Evolutionary conservation across 53 echinoderm and acorn worm genomes (phyloP), one percentile per base, ranked within the genome.

Genomic region (Apostichopus leukothele): DNA sequence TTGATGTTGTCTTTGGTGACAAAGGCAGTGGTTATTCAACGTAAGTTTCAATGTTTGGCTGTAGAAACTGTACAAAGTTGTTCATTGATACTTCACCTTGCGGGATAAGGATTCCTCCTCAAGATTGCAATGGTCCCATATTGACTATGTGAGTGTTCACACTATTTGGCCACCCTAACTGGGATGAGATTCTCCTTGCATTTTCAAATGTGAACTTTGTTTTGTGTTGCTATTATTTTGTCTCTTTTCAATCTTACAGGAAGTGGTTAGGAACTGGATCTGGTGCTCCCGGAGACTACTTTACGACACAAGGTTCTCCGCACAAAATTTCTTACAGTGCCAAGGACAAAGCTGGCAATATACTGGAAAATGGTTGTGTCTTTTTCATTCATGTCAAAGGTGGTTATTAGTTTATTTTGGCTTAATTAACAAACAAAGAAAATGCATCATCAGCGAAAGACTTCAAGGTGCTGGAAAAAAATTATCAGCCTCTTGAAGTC

Each of bases 251-350:
- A 20, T 57, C 5, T 4, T 20, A 21, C 11, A 81, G 81, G 55
- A 81, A 81, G n/a, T 81, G 81, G 81, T 59, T 81, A 55, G 81
- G 55, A 4, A n/a, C 81, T 50, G 55, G 81, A 16, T 81, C 81
- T 53, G 54, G 53, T 66, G 60, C 10, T 9, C 71, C 85, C 5
- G 85, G 85, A 9, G 26, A 63, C 26, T 85, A 67, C 67, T 85
- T 67, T 8, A 63, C 63, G 7, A 12, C 12, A 67, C 67, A 67
- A 51, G 67, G 85, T 50, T 67, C 85, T n/a, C 85, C 85, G 50
- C 81, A 81, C 51, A 25, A 5, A 9, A 67, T 85, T 12, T 26
- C 66, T 23, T 85, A 85, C 26, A 85, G 85, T 20, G 85, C 85
- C 61, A 85, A 60, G 85, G 85, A 85, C 68, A 63, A 1, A 4